Conservation (phyloP, 2,113 vertebrate species). For the Pelusios castaneus region DNA sequence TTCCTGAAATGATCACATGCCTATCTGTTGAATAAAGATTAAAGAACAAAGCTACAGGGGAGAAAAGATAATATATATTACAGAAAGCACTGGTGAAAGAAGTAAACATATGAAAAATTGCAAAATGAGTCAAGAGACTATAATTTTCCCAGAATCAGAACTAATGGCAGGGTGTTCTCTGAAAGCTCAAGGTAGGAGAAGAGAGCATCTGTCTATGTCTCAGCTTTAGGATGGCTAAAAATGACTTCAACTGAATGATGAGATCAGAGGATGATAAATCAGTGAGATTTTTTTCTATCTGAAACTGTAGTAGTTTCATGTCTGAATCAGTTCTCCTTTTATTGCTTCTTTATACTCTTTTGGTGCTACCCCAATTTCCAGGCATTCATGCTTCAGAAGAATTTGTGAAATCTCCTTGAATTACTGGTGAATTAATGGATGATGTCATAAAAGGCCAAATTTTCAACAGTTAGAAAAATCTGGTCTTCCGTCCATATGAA, state of each 20-base stretch:
- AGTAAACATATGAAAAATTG: neutral
- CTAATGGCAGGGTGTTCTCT: neutral
- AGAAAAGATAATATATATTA: neutral
- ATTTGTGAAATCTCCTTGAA: neutral
- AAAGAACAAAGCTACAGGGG: neutral
- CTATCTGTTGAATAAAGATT: neutral
- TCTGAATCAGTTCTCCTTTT: neutral
- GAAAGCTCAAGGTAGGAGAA: neutral
- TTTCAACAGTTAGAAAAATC: neutral
- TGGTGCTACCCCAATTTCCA: neutral
- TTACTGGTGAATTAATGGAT: neutral
- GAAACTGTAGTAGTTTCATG: neutral
- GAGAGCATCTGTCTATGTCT: neutral
- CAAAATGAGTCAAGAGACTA: neutral
- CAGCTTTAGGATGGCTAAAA: neutral
- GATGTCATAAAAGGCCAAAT: neutral
- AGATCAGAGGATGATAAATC: rapidly evolving
- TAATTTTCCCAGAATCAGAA: neutral
- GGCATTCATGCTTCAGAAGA: neutral
- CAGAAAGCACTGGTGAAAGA: neutral
- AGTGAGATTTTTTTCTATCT: neutral
- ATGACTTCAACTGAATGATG: rapidly evolving
- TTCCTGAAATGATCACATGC: neutral
- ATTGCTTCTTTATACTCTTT: neutral
- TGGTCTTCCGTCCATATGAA: neutral